phyloP scores from a whole-genome alignment of 2,797 vertebrate genomes.

The Psittacula derbiana region DNA sequence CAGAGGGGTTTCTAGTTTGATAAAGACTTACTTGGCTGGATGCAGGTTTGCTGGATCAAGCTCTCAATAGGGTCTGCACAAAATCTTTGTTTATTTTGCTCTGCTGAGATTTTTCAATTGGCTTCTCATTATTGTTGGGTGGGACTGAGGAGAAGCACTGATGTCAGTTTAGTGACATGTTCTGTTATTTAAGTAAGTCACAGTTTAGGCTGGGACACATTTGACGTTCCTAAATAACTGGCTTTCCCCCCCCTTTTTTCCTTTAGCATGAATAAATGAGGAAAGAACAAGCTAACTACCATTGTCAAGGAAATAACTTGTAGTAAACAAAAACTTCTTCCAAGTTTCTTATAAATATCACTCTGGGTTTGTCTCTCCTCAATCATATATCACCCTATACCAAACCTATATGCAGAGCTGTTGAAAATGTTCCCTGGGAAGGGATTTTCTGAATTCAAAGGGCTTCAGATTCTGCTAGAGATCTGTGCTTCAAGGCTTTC shows the following conservation, averaged over 20 bases:
- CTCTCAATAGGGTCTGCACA: neutral
- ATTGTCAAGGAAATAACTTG: neutral
- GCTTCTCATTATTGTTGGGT: slow-evolving; percentile 62
- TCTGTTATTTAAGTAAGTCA: slow-evolving; percentile 47
- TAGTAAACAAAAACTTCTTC: neutral
- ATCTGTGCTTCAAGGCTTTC: neutral
- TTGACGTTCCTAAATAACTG: slow-evolving; percentile 35
- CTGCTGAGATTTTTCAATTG: slow-evolving; percentile 14
- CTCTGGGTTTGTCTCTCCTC: neutral
- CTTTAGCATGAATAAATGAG: neutral
- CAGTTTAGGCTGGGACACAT: slow-evolving; percentile 21
- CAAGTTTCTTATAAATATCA: neutral
- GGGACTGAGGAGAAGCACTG: slow-evolving; percentile 54
- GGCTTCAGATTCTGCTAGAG: neutral
- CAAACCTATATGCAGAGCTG: neutral
- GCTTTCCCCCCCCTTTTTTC: fast-evolving
- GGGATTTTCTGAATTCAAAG: neutral
- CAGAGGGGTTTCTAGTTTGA: neutral
- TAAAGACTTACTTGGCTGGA: neutral
- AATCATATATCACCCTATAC: neutral
- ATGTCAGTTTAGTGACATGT: slow-evolving; percentile 59
- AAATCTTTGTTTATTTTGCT: slow-evolving; percentile 37
- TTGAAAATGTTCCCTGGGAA: neutral
- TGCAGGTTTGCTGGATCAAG: neutral
- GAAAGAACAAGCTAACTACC: slow-evolving; percentile 3